Conservation (phyloP, 2,888 invertebrate species). For the Tinea pellionella region DNA sequence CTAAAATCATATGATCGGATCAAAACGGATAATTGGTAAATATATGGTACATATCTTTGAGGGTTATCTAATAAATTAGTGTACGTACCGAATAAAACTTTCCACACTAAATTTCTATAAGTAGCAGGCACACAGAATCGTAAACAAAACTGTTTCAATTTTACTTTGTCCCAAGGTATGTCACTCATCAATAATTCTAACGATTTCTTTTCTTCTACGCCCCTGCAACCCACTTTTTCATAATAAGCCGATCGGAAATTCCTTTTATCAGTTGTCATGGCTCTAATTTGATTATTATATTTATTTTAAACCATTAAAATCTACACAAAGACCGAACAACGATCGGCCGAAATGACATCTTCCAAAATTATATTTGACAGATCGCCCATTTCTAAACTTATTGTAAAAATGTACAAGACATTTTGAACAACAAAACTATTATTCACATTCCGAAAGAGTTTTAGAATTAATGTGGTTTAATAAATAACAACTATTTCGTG, state of each 20-base stretch:
- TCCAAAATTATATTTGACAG: not conserved
- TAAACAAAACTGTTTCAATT: constrained; percentile 86
- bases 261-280: constrained; percentile 75
- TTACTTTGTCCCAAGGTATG: constrained; percentile 80
- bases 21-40: too few relatives aligned
- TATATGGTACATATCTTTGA: too few relatives aligned
- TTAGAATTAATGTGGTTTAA: too few relatives aligned
- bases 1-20: too few relatives aligned
- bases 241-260: constrained; percentile 87
- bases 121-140: constrained; percentile 85
- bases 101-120: constrained; percentile 87
- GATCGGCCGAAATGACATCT: not conserved
- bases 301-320: not conserved
- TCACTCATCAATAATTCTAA: constrained; percentile 90
- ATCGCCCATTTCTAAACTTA: not conserved
- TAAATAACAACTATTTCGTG: too few relatives aligned
- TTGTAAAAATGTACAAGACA: not conserved
- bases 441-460: not conserved
- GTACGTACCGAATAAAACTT: constrained; percentile 78
- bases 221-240: constrained; percentile 89
- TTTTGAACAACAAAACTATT: not conserved
- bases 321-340: not conserved
- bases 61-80: not conserved
- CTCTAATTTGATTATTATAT: constrained; percentile 21
- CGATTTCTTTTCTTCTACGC: constrained; percentile 91